Base-by-base conservation (phyloP, 2,113 vertebrate species). In the Labeo rohita region DNA sequence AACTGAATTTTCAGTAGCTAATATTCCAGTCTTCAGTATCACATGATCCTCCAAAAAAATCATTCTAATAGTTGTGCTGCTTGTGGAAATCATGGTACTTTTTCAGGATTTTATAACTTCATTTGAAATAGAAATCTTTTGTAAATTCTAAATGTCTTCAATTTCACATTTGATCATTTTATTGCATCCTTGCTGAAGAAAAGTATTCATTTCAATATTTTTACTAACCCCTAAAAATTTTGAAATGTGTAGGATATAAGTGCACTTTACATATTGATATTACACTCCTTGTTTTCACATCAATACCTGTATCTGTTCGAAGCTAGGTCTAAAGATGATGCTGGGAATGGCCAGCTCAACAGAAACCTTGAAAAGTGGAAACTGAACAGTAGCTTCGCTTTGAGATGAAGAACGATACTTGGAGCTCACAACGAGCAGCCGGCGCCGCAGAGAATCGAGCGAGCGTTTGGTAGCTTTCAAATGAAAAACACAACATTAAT, bases 231-330 rank as follows among this genome's bases (percentile, higher is more conserved):
- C 28, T 28, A 28, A 28, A 28, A 28, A 28, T 28, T 28, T 28
- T 28, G 28, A 28, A 28, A 28, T 28, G 28, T 28, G 28, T 28
- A 28, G 28, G 28, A 28, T 28, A 2, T 28, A 28, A 28, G 28
- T 28, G 28, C 28, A 28, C 28, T 28, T 28, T 28, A 1, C 28
- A 28, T 28, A 28, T 28, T 28, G 28, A 28, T 28, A 28, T 28
- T 28, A 28, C 2, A 2, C 28, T 28, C 28, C 28, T 28, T 28
- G 28, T 28, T 80, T 80, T 47, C 12, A 47, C 56, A 36, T 82
- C 63, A 83, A 16, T 89, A 97, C 96, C 95, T 97, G 96, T 45
- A 97, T 94, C 63, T 96, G 93, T 39, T 96, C 95, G 73, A 97
- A 92, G 81, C 93, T 95, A 85, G 96, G 96, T 85, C 85, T 93